Conservation (phyloP, 1,140 invertebrate species). For the Cydia pomonella region DNA sequence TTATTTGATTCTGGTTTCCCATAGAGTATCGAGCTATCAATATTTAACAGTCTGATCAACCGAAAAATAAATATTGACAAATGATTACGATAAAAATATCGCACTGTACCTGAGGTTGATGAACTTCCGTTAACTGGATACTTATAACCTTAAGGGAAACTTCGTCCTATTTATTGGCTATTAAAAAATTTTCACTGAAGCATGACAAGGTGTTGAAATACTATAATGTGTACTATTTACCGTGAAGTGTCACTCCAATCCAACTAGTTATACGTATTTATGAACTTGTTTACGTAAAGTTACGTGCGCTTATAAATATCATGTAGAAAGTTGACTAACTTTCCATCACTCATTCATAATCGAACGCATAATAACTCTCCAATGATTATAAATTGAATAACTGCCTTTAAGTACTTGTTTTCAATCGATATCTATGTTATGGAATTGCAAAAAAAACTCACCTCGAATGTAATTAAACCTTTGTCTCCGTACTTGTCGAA, state of each 20-base stretch:
- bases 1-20: background rate
- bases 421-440: background rate
- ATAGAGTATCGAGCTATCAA: background rate
- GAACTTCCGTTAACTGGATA: conserved; percentile 61
- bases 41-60: background rate
- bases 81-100: conserved; percentile 53
- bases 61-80: conserved; percentile 29
- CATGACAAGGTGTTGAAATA: background rate
- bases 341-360: conserved; percentile 27
- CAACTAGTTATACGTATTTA: background rate
- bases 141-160: background rate
- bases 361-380: conserved; percentile 12
- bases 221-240: background rate
- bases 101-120: conserved; percentile 61
- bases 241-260: background rate
- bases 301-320: conserved; percentile 27
- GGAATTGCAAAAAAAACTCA: conserved; percentile 58
- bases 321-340: conserved; percentile 32
- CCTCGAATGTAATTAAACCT: conserved; percentile 83
- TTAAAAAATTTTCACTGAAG: background rate
- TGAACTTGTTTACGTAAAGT: background rate
- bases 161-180: background rate
- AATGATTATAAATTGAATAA: conserved; percentile 5
- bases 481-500: conserved; percentile 83
- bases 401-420: background rate